These are phyloP conservation scores for Emydura subglobosa DNA, from an alignment of 2,113 vertebrate genomes.

Conservation along the genomic window DNA sequence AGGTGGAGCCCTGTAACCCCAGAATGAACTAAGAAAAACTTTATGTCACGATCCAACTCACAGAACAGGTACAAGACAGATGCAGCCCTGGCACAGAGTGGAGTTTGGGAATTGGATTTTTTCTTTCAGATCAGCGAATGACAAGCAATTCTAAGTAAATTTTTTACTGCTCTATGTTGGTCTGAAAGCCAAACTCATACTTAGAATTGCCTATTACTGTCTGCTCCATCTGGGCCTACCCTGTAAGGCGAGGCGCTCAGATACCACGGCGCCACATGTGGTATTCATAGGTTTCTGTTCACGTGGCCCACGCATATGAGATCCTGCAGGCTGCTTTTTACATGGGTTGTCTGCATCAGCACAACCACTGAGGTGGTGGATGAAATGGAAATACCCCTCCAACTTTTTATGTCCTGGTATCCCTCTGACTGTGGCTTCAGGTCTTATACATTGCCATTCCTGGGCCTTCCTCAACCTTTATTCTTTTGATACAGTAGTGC, in stretches of 20 bases:
- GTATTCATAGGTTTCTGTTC: not conserved
- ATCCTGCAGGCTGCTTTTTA: not conserved
- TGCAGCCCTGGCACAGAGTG: not conserved
- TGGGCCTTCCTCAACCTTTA: not conserved
- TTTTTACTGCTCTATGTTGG: not conserved
- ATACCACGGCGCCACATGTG: not conserved
- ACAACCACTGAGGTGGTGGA: not conserved
- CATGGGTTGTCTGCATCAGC: not conserved
- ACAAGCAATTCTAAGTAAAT: not conserved
- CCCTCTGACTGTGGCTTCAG: not conserved
- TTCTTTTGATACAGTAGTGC: not conserved
- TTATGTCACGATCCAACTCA: not conserved
- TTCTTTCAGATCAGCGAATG: conserved; percentile 24
- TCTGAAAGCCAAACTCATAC: not conserved
- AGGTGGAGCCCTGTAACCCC: conserved; percentile 59
- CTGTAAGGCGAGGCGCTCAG: not conserved
- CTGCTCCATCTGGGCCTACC: not conserved
- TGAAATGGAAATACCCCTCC: not conserved
- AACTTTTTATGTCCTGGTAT: not conserved
- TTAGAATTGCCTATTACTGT: not conserved
- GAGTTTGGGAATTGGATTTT: not conserved
- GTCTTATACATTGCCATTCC: not conserved
- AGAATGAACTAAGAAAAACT: conserved; percentile 66
- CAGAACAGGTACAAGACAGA: not conserved
- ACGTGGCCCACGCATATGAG: not conserved